Evolutionary conservation across 2,888 invertebrate species (phyloP).

Genomic region (Erebia epiphron): DNA sequence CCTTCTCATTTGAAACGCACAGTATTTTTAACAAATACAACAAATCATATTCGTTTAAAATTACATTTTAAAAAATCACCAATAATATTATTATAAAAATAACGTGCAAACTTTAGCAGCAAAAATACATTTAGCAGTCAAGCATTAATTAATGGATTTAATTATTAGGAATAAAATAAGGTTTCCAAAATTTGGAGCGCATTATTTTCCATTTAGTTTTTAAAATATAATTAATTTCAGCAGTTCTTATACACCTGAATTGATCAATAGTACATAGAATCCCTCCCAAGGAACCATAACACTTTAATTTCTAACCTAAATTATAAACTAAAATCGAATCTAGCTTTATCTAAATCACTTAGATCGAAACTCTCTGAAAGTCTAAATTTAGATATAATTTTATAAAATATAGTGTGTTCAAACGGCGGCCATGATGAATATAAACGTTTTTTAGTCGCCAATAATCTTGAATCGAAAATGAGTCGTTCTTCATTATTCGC

Average conservation of each 20-base stretch:
- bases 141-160: too few species aligned
- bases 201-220: neutral
- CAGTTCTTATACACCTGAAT: neutral
- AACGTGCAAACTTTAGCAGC: too few species aligned
- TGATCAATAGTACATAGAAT: neutral
- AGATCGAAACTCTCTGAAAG: constrained; percentile 76
- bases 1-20: neutral
- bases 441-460: constrained; percentile 40
- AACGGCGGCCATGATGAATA: constrained; percentile 72
- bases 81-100: neutral
- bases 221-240: neutral
- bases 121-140: too few species aligned
- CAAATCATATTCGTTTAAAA: neutral
- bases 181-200: too few species aligned
- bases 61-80: neutral
- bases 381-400: constrained; percentile 68
- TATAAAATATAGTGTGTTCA: constrained; percentile 69
- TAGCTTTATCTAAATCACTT: constrained; percentile 54
- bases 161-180: too few species aligned
- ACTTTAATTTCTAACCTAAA: neutral
- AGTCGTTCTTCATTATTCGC: constrained; percentile 42
- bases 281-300: neutral
- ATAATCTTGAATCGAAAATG: constrained; percentile 52
- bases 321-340: constrained; percentile 23
- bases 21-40: neutral